phyloP scores from a whole-genome alignment of 2,888 invertebrate genomes.

The Tiliacea aurago region DNA sequence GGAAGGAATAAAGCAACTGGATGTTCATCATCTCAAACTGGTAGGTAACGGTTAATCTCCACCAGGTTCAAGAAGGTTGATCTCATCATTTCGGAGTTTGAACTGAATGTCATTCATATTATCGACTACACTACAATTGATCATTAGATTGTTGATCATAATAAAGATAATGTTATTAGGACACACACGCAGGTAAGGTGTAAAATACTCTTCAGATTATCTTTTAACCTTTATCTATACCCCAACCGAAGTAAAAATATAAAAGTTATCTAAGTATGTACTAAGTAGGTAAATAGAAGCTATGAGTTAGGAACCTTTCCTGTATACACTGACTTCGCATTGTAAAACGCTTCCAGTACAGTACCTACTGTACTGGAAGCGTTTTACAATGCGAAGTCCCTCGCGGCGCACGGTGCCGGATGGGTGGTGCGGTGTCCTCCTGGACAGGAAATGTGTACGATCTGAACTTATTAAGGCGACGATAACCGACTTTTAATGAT shows the following conservation, averaged over 20 bases:
- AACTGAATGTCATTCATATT: not conserved
- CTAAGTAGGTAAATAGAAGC: not conserved
- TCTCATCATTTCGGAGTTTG: not conserved
- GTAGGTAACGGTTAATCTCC: not conserved
- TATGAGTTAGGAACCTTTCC: not conserved
- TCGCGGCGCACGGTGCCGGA: too few species aligned
- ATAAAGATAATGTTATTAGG: constrained; percentile 23
- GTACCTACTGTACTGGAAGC: too few species aligned
- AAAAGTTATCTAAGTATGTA: not conserved
- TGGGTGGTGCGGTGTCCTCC: too few species aligned
- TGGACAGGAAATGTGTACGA: not conserved
- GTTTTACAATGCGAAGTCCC: too few species aligned
- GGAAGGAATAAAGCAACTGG: too few species aligned
- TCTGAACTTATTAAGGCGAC: too few species aligned
- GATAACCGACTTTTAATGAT: too few species aligned
- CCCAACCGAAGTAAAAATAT: constrained; percentile 4
- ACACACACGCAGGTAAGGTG: not conserved
- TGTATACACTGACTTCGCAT: not conserved
- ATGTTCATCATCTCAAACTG: not conserved
- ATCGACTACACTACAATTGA: not conserved
- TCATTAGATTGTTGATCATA: not conserved
- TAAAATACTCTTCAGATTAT: not conserved
- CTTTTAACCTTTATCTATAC: not conserved
- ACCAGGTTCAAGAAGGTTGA: not conserved
- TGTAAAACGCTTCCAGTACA: not conserved